Evolutionary conservation across 2,888 invertebrate species (phyloP), one percentile per base, ranked within the genome.

Genomic region (Thera britannica): DNA sequence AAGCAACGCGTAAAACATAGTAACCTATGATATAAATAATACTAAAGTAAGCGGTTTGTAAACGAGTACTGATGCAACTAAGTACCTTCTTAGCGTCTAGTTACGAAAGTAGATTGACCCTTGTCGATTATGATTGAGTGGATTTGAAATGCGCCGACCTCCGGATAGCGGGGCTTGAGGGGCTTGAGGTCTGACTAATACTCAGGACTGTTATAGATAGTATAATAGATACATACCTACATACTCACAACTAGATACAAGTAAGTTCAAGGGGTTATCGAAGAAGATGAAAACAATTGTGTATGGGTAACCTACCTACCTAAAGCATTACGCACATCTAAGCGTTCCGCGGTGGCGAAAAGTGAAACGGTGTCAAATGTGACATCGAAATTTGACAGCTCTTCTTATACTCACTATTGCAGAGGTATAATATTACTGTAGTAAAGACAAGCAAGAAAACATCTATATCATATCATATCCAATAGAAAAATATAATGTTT

Each of bases 121-220:
- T 71, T 69, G 72, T 69, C 72, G 67, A 65, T 72, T 67, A 65
- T 71, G 73, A 72, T 72, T 63, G 67, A 72, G 67, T 70, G 61
- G 64, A 58, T 63, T 67, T 35, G 59, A 60, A 67, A 67, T 63
- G 51, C 48, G 11, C 52, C 66, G 69, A 69, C 65, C 65, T 69
- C 62, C 59, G 38, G 41, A 54, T 65, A 60, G 52, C 60, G 59
- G 57, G 51, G 44, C 36, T 62, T 49, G 48, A 36, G 59, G 57
- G 51, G 44, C 36, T 62, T 49, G 48, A 36, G n/a, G 34, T 41
- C 57, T 44, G 44, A 48, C 36, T 46, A 57, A 38, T 48, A 36
- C 41, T n/a, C 34, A 34, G n/a, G 11, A 5, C 48, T 35, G 3
- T 23, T 23, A 23, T 23, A 23, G 23, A 23, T 23, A 23, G 23